phyloP scores from a whole-genome alignment of 2,888 invertebrate genomes.

The Rhaphigaster nebulosa region DNA sequence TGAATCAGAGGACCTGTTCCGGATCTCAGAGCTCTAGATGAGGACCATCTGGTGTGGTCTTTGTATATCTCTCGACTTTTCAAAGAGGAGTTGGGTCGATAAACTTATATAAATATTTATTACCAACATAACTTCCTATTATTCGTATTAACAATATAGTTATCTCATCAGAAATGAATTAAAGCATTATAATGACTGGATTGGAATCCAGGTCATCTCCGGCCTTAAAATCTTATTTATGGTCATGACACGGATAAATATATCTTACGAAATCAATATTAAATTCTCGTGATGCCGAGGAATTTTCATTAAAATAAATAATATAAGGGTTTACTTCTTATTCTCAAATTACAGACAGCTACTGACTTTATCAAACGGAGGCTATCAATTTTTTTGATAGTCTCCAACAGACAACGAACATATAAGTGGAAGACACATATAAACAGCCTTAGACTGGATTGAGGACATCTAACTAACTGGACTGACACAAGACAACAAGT shows the following conservation, averaged over 20 bases:
- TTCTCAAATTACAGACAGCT: too few species aligned
- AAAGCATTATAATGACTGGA: not conserved
- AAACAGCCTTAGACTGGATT: too few species aligned
- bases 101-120: not conserved
- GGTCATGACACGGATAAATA: not conserved
- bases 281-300: too few species aligned
- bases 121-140: not conserved
- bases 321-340: too few species aligned
- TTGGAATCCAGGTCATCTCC: not conserved
- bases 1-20: not conserved
- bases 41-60: not conserved
- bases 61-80: not conserved
- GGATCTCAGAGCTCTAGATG: not conserved
- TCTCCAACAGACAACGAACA: too few species aligned
- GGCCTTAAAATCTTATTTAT: not conserved
- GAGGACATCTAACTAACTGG: too few species aligned
- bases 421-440: too few species aligned
- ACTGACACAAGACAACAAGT: too few species aligned
- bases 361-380: too few species aligned
- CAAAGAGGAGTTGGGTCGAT: not conserved
- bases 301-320: too few species aligned
- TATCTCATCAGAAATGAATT: not conserved
- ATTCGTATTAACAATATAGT: not conserved
- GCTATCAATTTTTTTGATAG: too few species aligned
- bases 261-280: not conserved